Base-by-base conservation (phyloP, 2,888 invertebrate species). In the Nasonia oneida region DNA sequence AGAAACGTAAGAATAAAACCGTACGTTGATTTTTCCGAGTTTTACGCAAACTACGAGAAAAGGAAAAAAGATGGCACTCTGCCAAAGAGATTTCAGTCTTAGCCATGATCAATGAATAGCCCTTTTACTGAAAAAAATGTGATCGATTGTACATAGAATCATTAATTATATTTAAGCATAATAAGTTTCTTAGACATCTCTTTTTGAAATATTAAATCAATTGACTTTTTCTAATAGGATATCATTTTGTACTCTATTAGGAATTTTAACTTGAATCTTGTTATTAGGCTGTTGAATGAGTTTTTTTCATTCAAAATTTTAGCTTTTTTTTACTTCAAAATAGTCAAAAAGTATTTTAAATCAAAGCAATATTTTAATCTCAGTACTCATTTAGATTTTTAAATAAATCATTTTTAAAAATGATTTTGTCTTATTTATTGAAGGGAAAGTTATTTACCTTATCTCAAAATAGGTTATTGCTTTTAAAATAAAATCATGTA, bases 21-120 rank as follows among this genome's bases (percentile, higher is more conserved):
- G 0, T 98, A 98, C 91, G 97, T 98, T 0, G 97, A 97, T 93
- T 98, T 98, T 93, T 94, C 96, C 0, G 96, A 96, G 90, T 98
- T 96, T 94, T 97, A 96, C 89, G 94, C 95, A 86, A 96, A 96
- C 91, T 95, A 97, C 0, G 96, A 96, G 64, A 95, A 94, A 87
- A 96, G 96, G 3, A 94, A 95, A 87, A 94, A 94, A 87, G 95
- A 95, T 90, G 96, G 96, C 0, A 95, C 95, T 0, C 91, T 97
- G 85, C 96, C 97, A 1, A 94, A 94, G 87, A 61, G 42, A 53
- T 61, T 85, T 67, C 3, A 85, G 10, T 79, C 78, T 91, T 90
- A 88, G 8, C 6, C 33, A 70, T 61, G 18, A 23, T 23, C 14
- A 23, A 3, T 23, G n/a, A n/a, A 4, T n/a, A 4, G 6, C 18